Evolutionary conservation across 2,888 invertebrate genomes (phyloP), one percentile per base, ranked within the genome.

Genomic region (Lithosia quadra): DNA sequence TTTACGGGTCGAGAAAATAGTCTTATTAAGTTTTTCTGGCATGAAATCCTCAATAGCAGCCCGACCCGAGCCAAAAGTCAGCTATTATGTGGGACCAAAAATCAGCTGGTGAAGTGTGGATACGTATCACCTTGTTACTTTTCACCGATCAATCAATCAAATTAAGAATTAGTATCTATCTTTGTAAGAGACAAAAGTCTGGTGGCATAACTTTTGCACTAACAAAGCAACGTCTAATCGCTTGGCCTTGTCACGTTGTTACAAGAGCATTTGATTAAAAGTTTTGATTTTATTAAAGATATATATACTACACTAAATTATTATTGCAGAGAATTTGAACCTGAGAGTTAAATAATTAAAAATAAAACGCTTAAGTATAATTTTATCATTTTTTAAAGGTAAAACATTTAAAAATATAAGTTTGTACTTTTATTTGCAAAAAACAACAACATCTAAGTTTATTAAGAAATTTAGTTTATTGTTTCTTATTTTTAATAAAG

Each of bases 391-490:
- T n/a, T 49, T 49, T 49, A 18, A n/a, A 49, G 9, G n/a, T n/a
- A 49, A 49, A 49, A 49, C n/a, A 49, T 49, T 43, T 18, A 49
- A 49, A n/a, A n/a, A 49, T n/a, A 49, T 18, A n/a, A n/a, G n/a
- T 49, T 49, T 49, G 49, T 49, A 49, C 49, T 49, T 49, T 49
- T n/a, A 49, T 5, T n/a, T 18, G 18, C 43, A 43, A 43, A 5
- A 43, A 49, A 49, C 49, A n/a, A 9, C n/a, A 49, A 34, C 28
- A 28, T n/a, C 9, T 43, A 43, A 43, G 18, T 43, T 43, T 43
- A 43, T 43, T 18, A 43, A 49, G 49, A 49, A 49, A n/a, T 49
- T n/a, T n/a, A 49, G 49, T 49, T n/a, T n/a, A 49, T n/a, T 49
- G 15, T 49, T 49, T n/a, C 7, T n/a, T n/a, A n/a, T 49, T 49